Evolutionary conservation across 1,140 invertebrate species (phyloP), one percentile per base, ranked within the genome.

Genomic region (Lethrus apterus): DNA sequence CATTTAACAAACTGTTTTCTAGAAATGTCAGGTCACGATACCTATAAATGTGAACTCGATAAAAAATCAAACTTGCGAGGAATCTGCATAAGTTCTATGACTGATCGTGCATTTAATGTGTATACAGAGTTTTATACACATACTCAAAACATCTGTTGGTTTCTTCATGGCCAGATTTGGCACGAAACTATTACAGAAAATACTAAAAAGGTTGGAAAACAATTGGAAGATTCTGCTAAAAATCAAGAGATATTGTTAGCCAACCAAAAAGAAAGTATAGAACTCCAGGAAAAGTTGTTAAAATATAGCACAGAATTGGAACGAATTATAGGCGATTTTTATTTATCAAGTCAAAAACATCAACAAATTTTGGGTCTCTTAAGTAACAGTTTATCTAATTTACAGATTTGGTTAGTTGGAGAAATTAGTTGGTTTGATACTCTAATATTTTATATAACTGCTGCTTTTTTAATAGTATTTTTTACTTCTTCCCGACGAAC

Each of bases 91-190:
- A 68, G 62, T 50, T 54, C 62, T 15, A 73, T 83, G 71, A 65
- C 72, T n/a, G 72, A 77, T 48, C 64, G 70, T 21, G 75, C 77
- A 10, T 77, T 80, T 48, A 65, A 67, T 47, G 76, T 75, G 5
- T 81, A 80, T 47, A 75, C 77, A 24, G 74, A 79, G 55, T 84
- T 83, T 58, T 84, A 82, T 56, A 79, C 79, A 9, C 79, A 84
- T 45, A 75, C 80, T 1, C 77, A 78, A 48, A 79, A 79, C 51
- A 81, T 84, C 31, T 84, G 82, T 58, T 81, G 74, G 57, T 84
- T 77, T 60, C 57, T 84, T 23, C 70, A 75, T 59, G 73, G 73
- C 20, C 77, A 82, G 64, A 58, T 77, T 21, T 84, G 82, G 81
- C 78, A 82, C 48, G 66, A 75, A 48, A 68, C 75, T 45, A 80